Base-by-base conservation (phyloP, 2,888 invertebrate species). In the Quadriops clusia region DNA sequence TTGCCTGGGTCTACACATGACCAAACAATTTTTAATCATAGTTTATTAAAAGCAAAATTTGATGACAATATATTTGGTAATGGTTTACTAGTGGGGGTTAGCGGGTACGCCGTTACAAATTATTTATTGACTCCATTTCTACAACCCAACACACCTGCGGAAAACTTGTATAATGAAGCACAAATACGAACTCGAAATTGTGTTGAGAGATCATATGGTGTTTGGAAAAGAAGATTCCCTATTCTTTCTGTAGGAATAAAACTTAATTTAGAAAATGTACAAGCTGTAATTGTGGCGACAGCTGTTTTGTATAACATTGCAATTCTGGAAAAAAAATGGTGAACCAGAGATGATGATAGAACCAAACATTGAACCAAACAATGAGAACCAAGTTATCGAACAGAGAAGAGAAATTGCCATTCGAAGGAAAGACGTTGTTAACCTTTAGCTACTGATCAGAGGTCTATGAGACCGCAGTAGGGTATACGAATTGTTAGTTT, bases 1-100 rank as follows among this genome's bases (percentile, higher is more conserved):
- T 50, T 47, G 46, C 47, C 49, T 9, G 50, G 49, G 8, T 40
- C 42, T 5, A 30, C 37, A 3, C 46, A 49, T 32, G 52, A 54
- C 31, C 28, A 28, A n/a, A 47, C 41, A 7, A 47, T 52, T 11
- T 54, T 54, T 34, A 44, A 47, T n/a, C n/a, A n/a, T n/a, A n/a
- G n/a, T n/a, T n/a, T n/a, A n/a, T n/a, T n/a, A n/a, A n/a, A n/a
- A n/a, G n/a, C n/a, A n/a, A n/a, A n/a, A n/a, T n/a, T n/a, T n/a
- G n/a, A n/a, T n/a, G n/a, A n/a, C n/a, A n/a, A n/a, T n/a, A n/a
- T n/a, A 18, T 29, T 32, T 16, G 18, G 2, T 18, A 18, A 17
- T 18, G 1, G 28, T 3, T 14, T 31, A 8, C 17, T 31, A 8
- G 11, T 31, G 4, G 53, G 45, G n/a, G 36, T 38, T 34, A 18